Percentiles rank a stretch among this genome's conserved stretches.
Conservation (phyloP, 1,140 invertebrate genomes). For the Drosophila orosa region DNA sequence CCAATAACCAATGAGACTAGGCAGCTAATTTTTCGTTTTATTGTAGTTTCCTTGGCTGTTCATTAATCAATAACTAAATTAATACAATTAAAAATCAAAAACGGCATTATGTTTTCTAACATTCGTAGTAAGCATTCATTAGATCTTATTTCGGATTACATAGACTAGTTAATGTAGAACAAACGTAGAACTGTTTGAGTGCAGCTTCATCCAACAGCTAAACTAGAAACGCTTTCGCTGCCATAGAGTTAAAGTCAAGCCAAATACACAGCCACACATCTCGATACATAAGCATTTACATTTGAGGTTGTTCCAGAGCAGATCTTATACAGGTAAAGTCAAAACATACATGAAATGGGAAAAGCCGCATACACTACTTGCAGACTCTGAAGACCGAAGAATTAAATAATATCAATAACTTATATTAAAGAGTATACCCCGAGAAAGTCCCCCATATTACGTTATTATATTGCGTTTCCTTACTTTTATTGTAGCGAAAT, state of each 20-base stretch:
- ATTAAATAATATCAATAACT: neutral
- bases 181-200: constrained; percentile 50
- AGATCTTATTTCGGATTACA: constrained; percentile 19
- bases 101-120: constrained; percentile 21
- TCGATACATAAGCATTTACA: constrained; percentile 17
- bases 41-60: constrained; percentile 61
- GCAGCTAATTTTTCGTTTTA: constrained; percentile 28
- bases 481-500: neutral
- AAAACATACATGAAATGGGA: no score
- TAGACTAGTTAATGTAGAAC: constrained; percentile 47
- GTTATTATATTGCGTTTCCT: neutral
- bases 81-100: constrained; percentile 22
- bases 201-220: constrained; percentile 48
- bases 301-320: constrained; percentile 8
- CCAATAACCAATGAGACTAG: constrained; percentile 23
- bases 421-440: neutral
- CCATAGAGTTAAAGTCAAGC: constrained; percentile 34
- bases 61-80: constrained; percentile 31
- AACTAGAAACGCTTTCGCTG: constrained; percentile 62
- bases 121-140: constrained; percentile 43
- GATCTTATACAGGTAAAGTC: constrained; percentile 16
- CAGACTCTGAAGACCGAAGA: neutral
- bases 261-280: constrained; percentile 45
- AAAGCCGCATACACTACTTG: neutral
- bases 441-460: neutral